Conservation (phyloP, 1,140 invertebrate species). For the Bombyx mori region DNA sequence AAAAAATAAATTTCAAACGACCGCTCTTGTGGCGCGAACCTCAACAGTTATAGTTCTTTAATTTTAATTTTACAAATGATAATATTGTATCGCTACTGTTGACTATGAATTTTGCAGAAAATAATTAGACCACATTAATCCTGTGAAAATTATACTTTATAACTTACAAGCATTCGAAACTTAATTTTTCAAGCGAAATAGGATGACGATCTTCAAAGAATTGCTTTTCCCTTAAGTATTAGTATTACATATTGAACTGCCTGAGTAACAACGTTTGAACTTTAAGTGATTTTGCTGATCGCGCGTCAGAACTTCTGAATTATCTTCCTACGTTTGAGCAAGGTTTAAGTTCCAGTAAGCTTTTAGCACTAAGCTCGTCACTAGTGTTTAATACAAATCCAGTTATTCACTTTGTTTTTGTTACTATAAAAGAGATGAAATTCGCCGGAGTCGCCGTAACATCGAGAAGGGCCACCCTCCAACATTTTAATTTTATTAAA, state of each 20-base stretch:
- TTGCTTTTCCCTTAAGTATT: no score
- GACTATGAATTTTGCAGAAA: no score
- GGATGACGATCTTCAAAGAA: no score
- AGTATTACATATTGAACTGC: slow-evolving; percentile 24
- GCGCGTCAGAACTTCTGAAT: slow-evolving; percentile 25
- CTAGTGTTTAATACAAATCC: slow-evolving; percentile 16
- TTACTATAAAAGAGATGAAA: slow-evolving; percentile 26
- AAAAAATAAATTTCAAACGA: no score
- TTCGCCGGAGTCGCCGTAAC: slow-evolving; percentile 48
- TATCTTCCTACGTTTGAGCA: slow-evolving; percentile 19
- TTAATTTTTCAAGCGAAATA: no score
- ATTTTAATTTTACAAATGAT: no score
- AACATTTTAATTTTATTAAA: slow-evolving; percentile 70
- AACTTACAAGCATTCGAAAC: no score
- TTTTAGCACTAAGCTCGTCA: slow-evolving; percentile 12
- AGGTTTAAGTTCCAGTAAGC: slow-evolving; percentile 19
- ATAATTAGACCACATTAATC: no score
- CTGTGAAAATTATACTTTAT: no score
- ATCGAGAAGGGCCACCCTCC: slow-evolving; percentile 47
- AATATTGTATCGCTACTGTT: no score
- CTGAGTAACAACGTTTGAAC: slow-evolving; percentile 18
- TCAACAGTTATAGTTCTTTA: no score
- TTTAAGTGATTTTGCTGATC: slow-evolving; percentile 27
- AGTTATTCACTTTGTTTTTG: slow-evolving; percentile 25
- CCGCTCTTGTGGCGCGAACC: no score